A percentile compares a stretch with the other conserved stretches of the same genome.
Conservation (phyloP, 2,113 vertebrate genomes). For the Octodon degus region DNA sequence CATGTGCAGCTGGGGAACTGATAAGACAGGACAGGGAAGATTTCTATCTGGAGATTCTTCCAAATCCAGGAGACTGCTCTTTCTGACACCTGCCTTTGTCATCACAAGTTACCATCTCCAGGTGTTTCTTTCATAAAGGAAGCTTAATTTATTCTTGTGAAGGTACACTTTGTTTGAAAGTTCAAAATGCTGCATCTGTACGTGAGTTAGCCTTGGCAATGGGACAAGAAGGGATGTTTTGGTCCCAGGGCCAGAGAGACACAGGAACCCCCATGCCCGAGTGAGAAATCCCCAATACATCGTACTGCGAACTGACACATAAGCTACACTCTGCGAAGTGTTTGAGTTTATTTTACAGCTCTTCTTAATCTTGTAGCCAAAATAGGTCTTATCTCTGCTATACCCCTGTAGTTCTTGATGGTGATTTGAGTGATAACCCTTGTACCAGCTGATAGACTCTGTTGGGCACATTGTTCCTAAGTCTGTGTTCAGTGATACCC, state of each 20-base stretch:
- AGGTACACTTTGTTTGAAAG: neutral
- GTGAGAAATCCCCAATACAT: neutral
- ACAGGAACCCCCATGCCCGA: neutral
- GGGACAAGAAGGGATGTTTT: neutral
- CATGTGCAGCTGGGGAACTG: neutral
- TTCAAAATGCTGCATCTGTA: neutral
- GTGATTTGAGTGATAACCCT: neutral
- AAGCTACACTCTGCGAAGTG: neutral
- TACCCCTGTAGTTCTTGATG: neutral
- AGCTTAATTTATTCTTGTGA: neutral
- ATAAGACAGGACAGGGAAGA: fast-evolving
- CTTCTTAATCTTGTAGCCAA: neutral
- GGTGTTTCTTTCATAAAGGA: neutral
- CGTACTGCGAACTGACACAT: neutral
- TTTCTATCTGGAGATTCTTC: neutral
- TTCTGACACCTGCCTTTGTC: neutral
- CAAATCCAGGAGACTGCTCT: neutral
- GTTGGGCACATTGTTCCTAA: neutral
- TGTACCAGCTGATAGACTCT: neutral
- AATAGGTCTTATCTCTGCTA: neutral
- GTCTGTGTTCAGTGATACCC: neutral
- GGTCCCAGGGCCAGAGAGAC: neutral
- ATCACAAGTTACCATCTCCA: neutral
- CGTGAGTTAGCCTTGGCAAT: neutral
- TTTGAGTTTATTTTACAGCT: neutral